Evolutionary conservation across 1,140 invertebrate genomes (phyloP).

Genomic region (Ceratoteleas bidentatus): DNA sequence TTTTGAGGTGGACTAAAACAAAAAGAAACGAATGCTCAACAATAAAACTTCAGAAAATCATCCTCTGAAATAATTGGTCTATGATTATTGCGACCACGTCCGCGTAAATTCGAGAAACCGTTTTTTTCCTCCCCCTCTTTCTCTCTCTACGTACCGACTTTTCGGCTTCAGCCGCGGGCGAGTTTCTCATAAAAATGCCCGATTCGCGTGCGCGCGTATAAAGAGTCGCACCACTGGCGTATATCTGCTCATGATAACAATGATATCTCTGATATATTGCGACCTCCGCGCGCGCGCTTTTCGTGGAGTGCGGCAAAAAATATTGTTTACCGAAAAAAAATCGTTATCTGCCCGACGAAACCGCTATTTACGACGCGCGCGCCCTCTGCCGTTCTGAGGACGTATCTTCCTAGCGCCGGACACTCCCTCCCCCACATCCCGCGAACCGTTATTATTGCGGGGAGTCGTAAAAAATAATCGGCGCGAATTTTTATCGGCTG

Average conservation of each 20-base stretch:
- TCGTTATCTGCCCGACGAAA: conserved; percentile 68
- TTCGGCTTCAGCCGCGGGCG: conserved; percentile 57
- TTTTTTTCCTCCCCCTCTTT: conserved; percentile 13
- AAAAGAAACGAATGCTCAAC: no score
- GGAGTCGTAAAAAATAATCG: conserved; percentile 56
- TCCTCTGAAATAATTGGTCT: no score
- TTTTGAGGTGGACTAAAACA: no score
- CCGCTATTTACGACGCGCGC: conserved; percentile 63
- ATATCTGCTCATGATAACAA: conserved; percentile 71
- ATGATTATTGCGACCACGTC: not conserved
- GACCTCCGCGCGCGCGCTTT: conserved; percentile 59
- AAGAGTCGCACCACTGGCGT: conserved; percentile 59
- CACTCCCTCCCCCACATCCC: conserved; percentile 14
- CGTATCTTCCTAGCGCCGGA: conserved; percentile 37
- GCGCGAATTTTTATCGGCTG: conserved; percentile 47
- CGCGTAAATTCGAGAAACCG: conserved; percentile 47
- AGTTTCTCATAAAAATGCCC: conserved; percentile 72
- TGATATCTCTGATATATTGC: conserved; percentile 74
- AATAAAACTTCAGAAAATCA: no score
- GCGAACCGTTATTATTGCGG: conserved; percentile 27
- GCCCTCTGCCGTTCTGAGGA: conserved; percentile 24
- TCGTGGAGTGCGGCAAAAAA: conserved; percentile 60
- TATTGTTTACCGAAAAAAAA: conserved; percentile 62
- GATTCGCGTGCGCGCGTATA: conserved; percentile 68
- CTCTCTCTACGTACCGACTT: conserved; percentile 17